phyloP scores from a whole-genome alignment of 1,140 invertebrate species.

The Aphaenogaster ashmeadi region DNA sequence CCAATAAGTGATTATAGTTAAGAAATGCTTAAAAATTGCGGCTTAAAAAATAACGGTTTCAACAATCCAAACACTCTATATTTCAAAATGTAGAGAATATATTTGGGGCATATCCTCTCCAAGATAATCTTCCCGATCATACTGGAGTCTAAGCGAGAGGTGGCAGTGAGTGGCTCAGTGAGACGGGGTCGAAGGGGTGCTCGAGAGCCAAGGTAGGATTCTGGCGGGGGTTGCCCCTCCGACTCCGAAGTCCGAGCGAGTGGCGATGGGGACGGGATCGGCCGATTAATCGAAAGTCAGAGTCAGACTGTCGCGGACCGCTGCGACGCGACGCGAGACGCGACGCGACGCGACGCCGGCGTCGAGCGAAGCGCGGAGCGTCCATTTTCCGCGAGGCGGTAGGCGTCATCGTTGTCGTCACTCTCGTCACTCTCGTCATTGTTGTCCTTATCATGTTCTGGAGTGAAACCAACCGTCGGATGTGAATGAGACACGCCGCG shows the following conservation, averaged over 20 bases:
- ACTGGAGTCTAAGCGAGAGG: background rate
- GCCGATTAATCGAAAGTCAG: constrained; percentile 69
- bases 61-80: too few relatives aligned
- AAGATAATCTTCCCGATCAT: background rate
- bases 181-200: background rate
- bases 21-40: background rate
- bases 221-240: constrained; percentile 47
- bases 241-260: constrained; percentile 1
- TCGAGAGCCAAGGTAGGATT: constrained; percentile 1
- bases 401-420: constrained; percentile 2
- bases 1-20: background rate
- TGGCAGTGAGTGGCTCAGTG: background rate
- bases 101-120: background rate
- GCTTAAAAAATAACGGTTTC: background rate
- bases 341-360: background rate
- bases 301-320: constrained; percentile 62
- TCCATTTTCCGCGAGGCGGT: constrained; percentile 26
- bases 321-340: constrained; percentile 13
- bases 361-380: background rate
- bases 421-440: constrained; percentile 1
- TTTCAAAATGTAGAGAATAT: too few relatives aligned
- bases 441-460: background rate
- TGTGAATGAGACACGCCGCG: background rate
- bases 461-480: background rate
- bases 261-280: constrained; percentile 68